Evolutionary conservation across 2,113 vertebrate genomes (phyloP).

Genomic region (Podarcis muralis): DNA sequence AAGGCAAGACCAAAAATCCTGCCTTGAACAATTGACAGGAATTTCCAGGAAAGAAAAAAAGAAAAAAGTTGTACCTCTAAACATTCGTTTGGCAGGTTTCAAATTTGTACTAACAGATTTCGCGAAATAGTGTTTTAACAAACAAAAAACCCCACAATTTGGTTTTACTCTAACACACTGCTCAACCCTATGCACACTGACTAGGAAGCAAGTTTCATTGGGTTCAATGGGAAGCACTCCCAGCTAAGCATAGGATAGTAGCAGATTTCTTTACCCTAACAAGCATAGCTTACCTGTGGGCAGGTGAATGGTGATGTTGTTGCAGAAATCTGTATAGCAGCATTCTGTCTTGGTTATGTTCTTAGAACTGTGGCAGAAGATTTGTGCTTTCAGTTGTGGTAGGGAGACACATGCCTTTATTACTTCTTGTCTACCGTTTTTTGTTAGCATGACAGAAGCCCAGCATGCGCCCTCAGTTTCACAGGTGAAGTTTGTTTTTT

Average conservation of each 20-base stretch:
- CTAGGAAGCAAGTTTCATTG: neutral
- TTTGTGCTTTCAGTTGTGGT: conserved; percentile 87
- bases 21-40: neutral
- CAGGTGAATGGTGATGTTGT: conserved; percentile 90
- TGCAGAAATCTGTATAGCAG: conserved; percentile 98
- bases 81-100: neutral
- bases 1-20: neutral
- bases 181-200: neutral
- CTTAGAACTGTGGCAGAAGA: conserved; percentile 93
- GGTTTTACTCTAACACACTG: neutral
- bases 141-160: neutral
- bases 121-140: neutral
- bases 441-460: conserved; percentile 92
- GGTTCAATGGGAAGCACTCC: neutral
- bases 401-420: conserved; percentile 91
- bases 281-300: conserved; percentile 77
- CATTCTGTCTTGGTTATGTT: conserved; percentile 92
- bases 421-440: conserved; percentile 86
- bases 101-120: neutral
- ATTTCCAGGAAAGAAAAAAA: neutral
- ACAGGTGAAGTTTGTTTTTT: conserved; percentile 88
- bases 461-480: conserved; percentile 94
- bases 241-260: neutral
- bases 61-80: neutral
- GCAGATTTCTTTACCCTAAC: neutral